Conservation (phyloP, 2,113 vertebrate species). For the Meles meles region DNA sequence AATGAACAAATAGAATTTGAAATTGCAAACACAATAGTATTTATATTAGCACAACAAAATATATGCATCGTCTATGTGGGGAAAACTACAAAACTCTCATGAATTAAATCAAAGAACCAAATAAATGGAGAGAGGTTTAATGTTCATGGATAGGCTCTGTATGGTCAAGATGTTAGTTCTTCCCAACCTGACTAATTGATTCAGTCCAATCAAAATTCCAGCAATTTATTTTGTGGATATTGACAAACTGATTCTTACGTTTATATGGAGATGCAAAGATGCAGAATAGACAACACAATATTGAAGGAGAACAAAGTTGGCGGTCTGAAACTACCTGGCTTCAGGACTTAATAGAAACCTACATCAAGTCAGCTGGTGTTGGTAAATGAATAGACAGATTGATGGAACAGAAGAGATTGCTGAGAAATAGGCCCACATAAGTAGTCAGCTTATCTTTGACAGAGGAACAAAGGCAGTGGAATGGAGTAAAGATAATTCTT, state of each 20-base stretch:
- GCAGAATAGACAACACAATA: background rate
- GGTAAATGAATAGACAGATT: background rate
- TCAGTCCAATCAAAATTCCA: background rate
- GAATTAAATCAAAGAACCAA: background rate
- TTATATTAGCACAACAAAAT: background rate
- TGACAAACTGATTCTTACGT: background rate
- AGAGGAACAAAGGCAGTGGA: background rate
- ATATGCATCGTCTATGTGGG: background rate
- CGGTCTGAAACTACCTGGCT: background rate
- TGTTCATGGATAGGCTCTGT: background rate
- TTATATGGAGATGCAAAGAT: background rate
- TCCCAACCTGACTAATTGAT: background rate
- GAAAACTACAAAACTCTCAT: background rate
- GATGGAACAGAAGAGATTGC: background rate
- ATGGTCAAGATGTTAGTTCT: background rate
- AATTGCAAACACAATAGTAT: background rate
- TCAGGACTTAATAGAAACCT: background rate
- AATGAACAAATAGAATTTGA: background rate
- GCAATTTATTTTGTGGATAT: background rate
- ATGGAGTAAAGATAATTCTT: background rate
- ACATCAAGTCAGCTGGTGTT: background rate
- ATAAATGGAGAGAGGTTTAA: background rate
- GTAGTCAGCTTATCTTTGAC: background rate
- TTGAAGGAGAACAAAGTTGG: background rate
- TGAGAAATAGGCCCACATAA: background rate